Evolutionary conservation across 1,140 invertebrate species (phyloP), one percentile per base, ranked within the genome.

Genomic region (Zelostemma sp.): DNA sequence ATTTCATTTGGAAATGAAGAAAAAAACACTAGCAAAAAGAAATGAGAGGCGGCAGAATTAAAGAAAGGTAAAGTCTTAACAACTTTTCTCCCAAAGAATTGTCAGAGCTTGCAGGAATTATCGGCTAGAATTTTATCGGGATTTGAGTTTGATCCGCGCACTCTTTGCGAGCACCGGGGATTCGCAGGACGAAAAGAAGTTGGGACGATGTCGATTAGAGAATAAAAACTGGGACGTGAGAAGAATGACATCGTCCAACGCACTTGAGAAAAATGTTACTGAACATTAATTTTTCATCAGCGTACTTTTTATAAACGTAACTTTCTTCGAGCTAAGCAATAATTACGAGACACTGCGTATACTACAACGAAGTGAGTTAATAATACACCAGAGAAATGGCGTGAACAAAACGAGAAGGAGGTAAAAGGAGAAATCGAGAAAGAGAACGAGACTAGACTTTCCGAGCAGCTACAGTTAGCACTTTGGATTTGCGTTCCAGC

Each of bases 401-500:
- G 51, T 56, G 53, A 63, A 60, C 53, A 58, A 35, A 35, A 35
- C 33, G 33, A 35, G 33, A 35, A 35, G 66, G 56, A 64, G 56
- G 55, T 47, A 21, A 43, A 49, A 38, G 38, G 60, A 53, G 67
- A 70, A 68, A 70, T 70, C 57, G 17, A 56, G 61, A 56, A 74
- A 64, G 59, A 67, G 46, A 56, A 48, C 31, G 56, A 31, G 21
- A 60, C 43, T 47, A 61, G 72, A 68, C 68, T 70, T 64, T 46
- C 49, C 48, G 61, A 68, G 68, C 58, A 69, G 67, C 72, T 70
- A 73, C 70, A 68, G 72, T 67, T 67, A 68, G 60, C 68, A 67
- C 68, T 73, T 68, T 74, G 65, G 75, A 80, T 79, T 80, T 74
- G 72, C 76, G 80, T 80, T 83, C 76, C 78, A 68, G 76, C 74